Conservation (phyloP, 2,797 vertebrate species). For the Siniperca undulata region DNA sequence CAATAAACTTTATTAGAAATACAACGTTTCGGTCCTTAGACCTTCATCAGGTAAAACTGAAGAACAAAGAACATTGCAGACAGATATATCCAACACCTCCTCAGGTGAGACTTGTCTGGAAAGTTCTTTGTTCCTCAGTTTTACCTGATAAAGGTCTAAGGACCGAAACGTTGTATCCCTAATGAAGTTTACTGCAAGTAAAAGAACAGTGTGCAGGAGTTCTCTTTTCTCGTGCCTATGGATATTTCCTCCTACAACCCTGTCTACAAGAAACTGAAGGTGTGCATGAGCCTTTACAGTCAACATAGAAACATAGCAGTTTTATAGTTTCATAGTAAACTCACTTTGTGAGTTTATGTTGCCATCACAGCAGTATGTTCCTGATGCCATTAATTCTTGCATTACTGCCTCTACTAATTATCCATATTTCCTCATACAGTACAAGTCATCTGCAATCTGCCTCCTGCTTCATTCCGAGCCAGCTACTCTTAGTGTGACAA, state of each 20-base stretch:
- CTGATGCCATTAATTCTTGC: slow-evolving; percentile 47
- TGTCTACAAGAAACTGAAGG: too few species aligned
- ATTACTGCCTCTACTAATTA: slow-evolving; percentile 66
- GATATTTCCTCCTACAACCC: too few species aligned
- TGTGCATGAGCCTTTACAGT: too few species aligned
- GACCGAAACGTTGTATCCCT: too few species aligned
- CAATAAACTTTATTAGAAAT: neutral
- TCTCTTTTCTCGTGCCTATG: too few species aligned
- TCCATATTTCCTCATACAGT: slow-evolving; percentile 48
- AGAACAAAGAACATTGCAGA: neutral
- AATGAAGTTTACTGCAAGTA: too few species aligned
- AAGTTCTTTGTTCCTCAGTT: too few species aligned
- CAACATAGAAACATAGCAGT: neutral
- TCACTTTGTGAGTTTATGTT: neutral
- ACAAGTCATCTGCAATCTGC: slow-evolving; percentile 54
- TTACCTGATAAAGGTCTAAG: too few species aligned
- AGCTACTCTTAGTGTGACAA: slow-evolving; percentile 54
- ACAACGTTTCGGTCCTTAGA: neutral
- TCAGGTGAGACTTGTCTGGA: neutral
- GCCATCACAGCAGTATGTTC: slow-evolving; percentile 10
- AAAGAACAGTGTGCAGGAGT: too few species aligned
- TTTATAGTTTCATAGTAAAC: neutral
- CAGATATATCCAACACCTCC: neutral
- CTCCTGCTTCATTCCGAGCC: slow-evolving; percentile 51
- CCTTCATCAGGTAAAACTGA: neutral